Base-by-base conservation (phyloP, 2,888 invertebrate species). In the Cybosia mesomella region DNA sequence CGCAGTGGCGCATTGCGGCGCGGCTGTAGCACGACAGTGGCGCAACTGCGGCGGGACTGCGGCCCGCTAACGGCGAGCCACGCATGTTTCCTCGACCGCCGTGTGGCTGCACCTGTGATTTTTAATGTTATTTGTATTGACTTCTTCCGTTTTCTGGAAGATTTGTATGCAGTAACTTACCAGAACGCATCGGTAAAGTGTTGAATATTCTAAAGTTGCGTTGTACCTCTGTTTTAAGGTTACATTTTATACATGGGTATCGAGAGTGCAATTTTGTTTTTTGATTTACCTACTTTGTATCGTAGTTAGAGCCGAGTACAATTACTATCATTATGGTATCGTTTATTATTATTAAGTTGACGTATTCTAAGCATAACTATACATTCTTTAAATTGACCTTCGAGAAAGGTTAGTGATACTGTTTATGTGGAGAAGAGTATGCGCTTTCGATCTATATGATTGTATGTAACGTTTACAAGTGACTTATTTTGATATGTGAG, bases 381-480 rank as follows among this genome's bases (percentile, higher is more conserved):
- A 95, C 94, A 94, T 95, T 95, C 94, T 95, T 92, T 93, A 85
- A 87, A 94, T 94, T 94, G 93, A 95, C 95, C 95, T 95, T 94
- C 91, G 88, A 77, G 93, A 88, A 94, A 95, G 95, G 95, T 95
- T 95, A 94, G 95, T 95, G 95, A 95, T 95, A 95, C 90, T 93
- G 92, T 87, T 91, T 91, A 89, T 89, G 87, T 90, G 91, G 88
- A 88, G 86, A 86, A 88, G 88, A 87, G 88, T 83, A 87, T 85
- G 89, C 89, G 90, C 90, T 90, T 84, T 86, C 86, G 83, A 86
- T 89, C 89, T 90, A 87, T 85, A 85, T 85, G 85, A 86, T 82
- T 85, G 85, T 87, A 87, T 85, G 85, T 87, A 87, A 89, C 85
- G 83, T 87, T 86, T 86, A 83, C 87, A 86, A 85, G 85, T 88